Base-by-base conservation (phyloP, 92 coral and sea anemone species). In the Muricea muricata region DNA sequence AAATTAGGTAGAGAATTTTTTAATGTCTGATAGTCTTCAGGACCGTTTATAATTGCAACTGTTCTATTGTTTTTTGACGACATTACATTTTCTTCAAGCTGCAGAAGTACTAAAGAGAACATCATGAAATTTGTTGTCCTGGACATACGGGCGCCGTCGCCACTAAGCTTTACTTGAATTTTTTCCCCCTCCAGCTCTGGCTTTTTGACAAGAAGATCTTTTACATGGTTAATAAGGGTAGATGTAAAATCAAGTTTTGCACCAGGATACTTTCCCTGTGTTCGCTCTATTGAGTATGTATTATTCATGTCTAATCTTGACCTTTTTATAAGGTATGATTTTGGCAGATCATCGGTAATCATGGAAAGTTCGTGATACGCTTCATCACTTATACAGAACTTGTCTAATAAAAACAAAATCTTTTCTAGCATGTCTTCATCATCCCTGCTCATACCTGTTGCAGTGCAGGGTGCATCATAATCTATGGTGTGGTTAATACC, bases 71-170 rank as follows among this genome's bases (percentile, higher is more conserved):
- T 18, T 61, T 89, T 80, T 15, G 92, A 68, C 24, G 90, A 89
- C 92, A 85, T 89, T 1, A 85, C 92, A 26, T 58, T 68, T 47
- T 90, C 91, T 7, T 80, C 52, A 1, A 37, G 15, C 41, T 75
- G 87, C 45, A 81, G 48, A 2, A 90, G 41, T 33, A 85, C 71
- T 60, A 90, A 90, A 34, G 93, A 90, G 26, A 89, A 15, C 81
- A 83, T 82, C 88, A 90, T 87, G 46, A 82, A 86, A 48, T 90
- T 90, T 12, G 91, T 90, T 13, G 91, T 66, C 18, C 91, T 30
- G 6, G 92, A 85, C 89, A 89, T 85, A 15, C 58, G 70, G 31
- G 87, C 84, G 9, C 92, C 89, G 80, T 89, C 92, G 12, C 92
- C 92, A 85, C 92, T 85, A 15, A 79, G 34, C 42, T 89, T 80